Evolutionary conservation across 2,113 vertebrate genomes (phyloP).

Genomic region (Gallinago undulata): DNA sequence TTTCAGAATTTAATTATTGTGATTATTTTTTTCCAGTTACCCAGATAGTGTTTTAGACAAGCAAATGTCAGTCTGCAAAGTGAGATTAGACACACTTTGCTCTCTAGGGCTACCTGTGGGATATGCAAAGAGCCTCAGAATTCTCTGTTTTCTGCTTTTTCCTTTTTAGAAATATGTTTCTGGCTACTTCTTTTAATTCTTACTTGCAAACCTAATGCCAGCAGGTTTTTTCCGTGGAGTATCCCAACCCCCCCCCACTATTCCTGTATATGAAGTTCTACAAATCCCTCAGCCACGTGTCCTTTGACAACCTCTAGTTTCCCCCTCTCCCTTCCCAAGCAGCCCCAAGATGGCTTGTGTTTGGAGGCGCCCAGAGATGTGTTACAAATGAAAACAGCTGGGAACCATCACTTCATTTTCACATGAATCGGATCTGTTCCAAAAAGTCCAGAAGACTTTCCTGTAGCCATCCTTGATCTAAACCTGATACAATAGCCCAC

Average conservation of each 20-base stretch:
- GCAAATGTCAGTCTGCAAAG: background rate
- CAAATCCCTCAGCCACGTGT: background rate
- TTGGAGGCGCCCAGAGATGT: background rate
- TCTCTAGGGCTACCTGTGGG: background rate
- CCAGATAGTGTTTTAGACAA: background rate
- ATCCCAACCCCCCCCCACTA: background rate
- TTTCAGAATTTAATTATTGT: background rate
- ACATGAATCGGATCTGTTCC: background rate
- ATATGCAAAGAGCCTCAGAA: background rate
- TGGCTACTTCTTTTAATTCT: background rate
- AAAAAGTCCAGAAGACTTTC: background rate
- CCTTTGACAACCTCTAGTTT: background rate
- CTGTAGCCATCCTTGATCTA: background rate
- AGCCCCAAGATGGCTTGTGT: background rate
- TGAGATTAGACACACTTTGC: background rate
- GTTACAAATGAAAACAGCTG: background rate
- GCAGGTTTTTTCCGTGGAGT: background rate
- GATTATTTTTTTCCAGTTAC: background rate
- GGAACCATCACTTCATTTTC: background rate
- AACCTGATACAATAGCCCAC: background rate
- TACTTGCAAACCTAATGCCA: background rate
- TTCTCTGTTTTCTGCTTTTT: background rate
- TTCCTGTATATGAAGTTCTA: background rate
- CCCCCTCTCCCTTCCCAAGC: background rate
- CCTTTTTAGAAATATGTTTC: background rate